Evolutionary conservation across 2,888 invertebrate species (phyloP).

Genomic region (Pseudoips prasinana): DNA sequence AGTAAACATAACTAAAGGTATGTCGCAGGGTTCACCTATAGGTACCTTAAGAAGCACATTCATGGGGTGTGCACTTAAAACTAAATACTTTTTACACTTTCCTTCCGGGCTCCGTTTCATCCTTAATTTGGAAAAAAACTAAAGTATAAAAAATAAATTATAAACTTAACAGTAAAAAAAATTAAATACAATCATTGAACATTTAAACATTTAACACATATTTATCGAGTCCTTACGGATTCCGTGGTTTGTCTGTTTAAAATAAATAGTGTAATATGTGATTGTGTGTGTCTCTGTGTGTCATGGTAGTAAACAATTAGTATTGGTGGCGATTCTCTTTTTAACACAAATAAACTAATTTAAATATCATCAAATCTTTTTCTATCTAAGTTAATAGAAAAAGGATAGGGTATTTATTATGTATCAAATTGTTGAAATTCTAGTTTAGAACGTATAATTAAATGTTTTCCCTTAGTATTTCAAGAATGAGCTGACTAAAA

Average conservation of each 20-base stretch:
- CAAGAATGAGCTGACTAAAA: too few relatives aligned
- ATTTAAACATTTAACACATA: constrained; percentile 62
- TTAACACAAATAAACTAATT: too few relatives aligned
- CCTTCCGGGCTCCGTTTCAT: constrained; percentile 74
- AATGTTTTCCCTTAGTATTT: too few relatives aligned
- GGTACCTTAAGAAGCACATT: constrained; percentile 76
- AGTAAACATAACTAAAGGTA: constrained; percentile 59
- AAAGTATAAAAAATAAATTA: constrained; percentile 43
- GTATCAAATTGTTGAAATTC: too few relatives aligned
- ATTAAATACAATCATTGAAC: constrained; percentile 48
- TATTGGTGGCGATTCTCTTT: too few relatives aligned
- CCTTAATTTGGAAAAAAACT: constrained; percentile 38
- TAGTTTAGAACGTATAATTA: too few relatives aligned
- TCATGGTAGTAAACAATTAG: constrained; percentile 32
- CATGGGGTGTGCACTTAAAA: constrained; percentile 79
- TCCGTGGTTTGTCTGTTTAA: constrained; percentile 33
- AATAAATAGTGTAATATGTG: constrained; percentile 40
- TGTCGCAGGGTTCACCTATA: constrained; percentile 66
- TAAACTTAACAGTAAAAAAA: constrained; percentile 32
- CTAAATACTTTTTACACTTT: constrained; percentile 50
- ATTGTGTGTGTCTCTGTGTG: constrained; percentile 49
- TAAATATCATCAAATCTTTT: too few relatives aligned
- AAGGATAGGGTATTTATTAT: too few relatives aligned
- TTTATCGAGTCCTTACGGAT: constrained; percentile 30
- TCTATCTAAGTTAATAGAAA: too few relatives aligned